Evolutionary conservation across 2,113 vertebrate genomes (phyloP), one percentile per base, ranked within the genome.

Genomic region (Natator depressus): DNA sequence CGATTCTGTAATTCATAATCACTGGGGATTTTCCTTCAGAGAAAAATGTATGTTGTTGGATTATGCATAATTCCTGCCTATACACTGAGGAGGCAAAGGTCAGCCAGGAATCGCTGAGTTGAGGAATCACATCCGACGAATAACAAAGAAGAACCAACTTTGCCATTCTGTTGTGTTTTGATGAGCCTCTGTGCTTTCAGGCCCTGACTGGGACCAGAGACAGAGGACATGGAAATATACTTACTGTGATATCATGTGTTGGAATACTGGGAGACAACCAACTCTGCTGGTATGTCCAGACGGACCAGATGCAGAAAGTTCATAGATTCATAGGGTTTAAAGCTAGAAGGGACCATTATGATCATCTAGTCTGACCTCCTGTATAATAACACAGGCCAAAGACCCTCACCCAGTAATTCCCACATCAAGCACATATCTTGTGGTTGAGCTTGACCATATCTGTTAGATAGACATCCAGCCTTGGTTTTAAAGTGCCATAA

Each of bases 341-440:
- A 54, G 80, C 59, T 82, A 65, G 76, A 54, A 1, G 19, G 12
- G 35, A 79, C n/a, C 19, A 42, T 57, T 84, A n/a, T 57, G 6
- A 72, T 92, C 88, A 20, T 62, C 0, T 13, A 51, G 14, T 65
- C 69, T 88, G 90, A 90, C 31, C 54, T 49, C 72, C 22, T 50
- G 55, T 27, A 0, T 0, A 85, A 0, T 0, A 85, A 8, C 51
- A 11, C 31, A 72, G 8, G 3, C 0, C 13, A 84, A 27, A 90
- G 6, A 5, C 16, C 31, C 14, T 54, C 54, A 76, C 17, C 31
- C 86, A 84, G 53, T 17, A 87, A 51, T 84, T 89, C 88, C 88
- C 27, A n/a, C 10, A 10, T 0, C 1, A 3, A 57, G 57, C 31
- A 46, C 42, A 24, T 65, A 35, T n/a, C 17, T 20, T 20, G 7